Conservation (phyloP, 2,888 invertebrate genomes). For the Tinea semifulvella region DNA sequence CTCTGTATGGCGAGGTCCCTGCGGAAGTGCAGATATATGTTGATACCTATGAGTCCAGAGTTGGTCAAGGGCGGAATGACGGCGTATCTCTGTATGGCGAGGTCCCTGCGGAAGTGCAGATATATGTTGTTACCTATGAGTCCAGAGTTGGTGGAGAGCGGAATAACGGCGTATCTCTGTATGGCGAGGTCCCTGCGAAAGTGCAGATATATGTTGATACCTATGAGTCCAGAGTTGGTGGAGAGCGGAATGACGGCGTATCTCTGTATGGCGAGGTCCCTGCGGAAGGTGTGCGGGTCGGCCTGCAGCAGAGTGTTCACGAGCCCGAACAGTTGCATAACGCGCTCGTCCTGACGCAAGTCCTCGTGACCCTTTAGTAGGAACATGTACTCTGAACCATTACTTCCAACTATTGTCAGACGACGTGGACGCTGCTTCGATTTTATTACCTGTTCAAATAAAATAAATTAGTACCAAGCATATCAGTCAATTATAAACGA, state of each 20-base stretch:
- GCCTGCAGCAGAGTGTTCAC: slow-evolving; percentile 95
- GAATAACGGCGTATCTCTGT: too few species aligned
- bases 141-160: too few species aligned
- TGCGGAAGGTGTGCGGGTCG: slow-evolving; percentile 93
- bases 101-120: slow-evolving; percentile 86
- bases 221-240: slow-evolving; percentile 97
- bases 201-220: too few species aligned
- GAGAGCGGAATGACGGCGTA: slow-evolving; percentile 98
- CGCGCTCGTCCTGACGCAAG: slow-evolving; percentile 96
- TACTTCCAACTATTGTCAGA: slow-evolving; percentile 90
- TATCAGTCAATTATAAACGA: too few species aligned
- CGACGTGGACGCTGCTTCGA: slow-evolving; percentile 98
- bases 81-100: slow-evolving; percentile 87
- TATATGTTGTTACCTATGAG: too few species aligned
- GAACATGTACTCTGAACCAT: slow-evolving; percentile 99
- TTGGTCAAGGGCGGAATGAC: slow-evolving; percentile 98
- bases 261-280: slow-evolving; percentile 82
- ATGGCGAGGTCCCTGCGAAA: too few species aligned
- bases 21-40: too few species aligned
- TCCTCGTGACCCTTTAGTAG: slow-evolving; percentile 99
- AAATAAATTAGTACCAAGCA: too few species aligned
- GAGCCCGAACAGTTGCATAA: slow-evolving; percentile 97
- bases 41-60: slow-evolving; percentile 95
- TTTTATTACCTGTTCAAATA: slow-evolving; percentile 90
- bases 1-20: too few species aligned